Base-by-base conservation (phyloP, 2,888 invertebrate genomes). In the Ichneumoninae sp. region DNA sequence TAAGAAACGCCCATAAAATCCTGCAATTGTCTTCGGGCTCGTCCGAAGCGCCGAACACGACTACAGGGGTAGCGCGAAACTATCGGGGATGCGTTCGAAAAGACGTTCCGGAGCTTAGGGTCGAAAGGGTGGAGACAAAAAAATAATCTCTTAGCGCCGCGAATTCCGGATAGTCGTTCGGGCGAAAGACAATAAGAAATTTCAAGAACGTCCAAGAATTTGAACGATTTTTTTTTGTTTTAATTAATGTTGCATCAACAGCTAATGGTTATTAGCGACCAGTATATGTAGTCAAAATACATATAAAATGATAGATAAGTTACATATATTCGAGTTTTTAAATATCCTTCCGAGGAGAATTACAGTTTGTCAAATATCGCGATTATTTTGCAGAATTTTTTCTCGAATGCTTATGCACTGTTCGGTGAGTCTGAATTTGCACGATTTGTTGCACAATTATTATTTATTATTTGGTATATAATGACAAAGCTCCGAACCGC, bases 11-110 rank as follows among this genome's bases (percentile, higher is more conserved):
- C 74, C 74, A 74, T 74, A 65, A 74, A 74, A 63, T 74, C 60
- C 50, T 74, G 74, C 74, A 63, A 74, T 74, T 74, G 74, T 74
- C 74, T 74, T 10, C 50, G 57, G 40, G 30, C 73, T 40, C 44
- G 26, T 73, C 22, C 19, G 50, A n/a, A 63, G 33, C 26, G 47
- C 5, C 13, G 63, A 74, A 50, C 10, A 74, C 63, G 63, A 74
- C 63, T 47, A 33, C 26, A 44, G 7, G 22, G 40, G 40, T 36
- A 16, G 71, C 22, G 33, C 13, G 26, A 57, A 22, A 13, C 8
- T 54, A 19, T 47, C 33, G 52, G 33, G 7, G 36, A 36, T 3
- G 60, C 60, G 44, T 44, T 74, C 44, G 30, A 44, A 63, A 30
- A 74, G 19, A 63, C 26, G 47, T 74, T 65, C 47, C 30, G 7